Conservation (phyloP, 2,797 vertebrate genomes). For the Anguilla anguilla region DNA sequence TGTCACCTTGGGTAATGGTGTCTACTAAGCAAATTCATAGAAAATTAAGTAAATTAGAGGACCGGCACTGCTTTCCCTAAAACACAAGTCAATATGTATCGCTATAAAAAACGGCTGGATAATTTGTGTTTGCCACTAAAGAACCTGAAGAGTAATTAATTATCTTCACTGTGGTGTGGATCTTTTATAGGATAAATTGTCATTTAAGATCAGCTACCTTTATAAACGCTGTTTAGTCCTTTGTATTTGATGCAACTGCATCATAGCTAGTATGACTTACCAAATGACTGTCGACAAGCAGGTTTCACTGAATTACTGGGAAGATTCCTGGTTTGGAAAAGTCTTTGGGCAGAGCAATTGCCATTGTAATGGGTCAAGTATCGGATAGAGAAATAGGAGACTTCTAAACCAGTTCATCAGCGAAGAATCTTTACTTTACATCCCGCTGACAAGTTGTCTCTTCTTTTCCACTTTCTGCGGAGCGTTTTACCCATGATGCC, state of each 20-base stretch:
- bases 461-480: slow-evolving; percentile 46
- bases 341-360: neutral
- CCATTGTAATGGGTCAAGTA: slow-evolving; percentile 28
- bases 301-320: slow-evolving; percentile 49
- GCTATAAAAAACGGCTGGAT: neutral
- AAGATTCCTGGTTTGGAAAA: slow-evolving; percentile 30
- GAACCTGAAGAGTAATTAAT: neutral
- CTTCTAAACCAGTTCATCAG: slow-evolving; percentile 50
- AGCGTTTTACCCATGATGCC: slow-evolving; percentile 42
- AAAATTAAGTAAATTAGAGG: neutral
- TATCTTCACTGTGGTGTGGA: neutral
- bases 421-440: slow-evolving; percentile 53
- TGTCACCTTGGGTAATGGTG: neutral
- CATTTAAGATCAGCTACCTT: neutral
- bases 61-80: neutral
- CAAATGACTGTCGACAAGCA: neutral
- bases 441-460: slow-evolving; percentile 57
- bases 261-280: neutral
- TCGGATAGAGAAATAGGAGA: slow-evolving; percentile 2
- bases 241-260: slow-evolving; percentile 38
- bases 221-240: neutral
- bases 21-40: neutral
- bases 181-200: neutral
- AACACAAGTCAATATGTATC: neutral
- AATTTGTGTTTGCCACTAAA: neutral